phyloP scores from a whole-genome alignment of 2,888 invertebrate genomes.

The Notodonta dromedarius region DNA sequence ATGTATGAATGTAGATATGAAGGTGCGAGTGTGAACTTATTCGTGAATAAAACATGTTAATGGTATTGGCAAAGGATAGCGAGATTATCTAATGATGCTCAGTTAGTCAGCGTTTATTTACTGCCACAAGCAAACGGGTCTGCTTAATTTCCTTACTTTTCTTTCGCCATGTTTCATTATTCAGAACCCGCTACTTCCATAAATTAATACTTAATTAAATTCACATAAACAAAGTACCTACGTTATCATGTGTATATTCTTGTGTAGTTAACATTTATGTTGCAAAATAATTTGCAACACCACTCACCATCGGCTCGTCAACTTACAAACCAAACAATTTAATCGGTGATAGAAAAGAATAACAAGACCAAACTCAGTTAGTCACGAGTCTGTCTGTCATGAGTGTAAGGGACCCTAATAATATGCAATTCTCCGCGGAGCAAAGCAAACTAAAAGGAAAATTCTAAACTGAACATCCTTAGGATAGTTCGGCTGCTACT shows the following conservation, averaged over 20 bases:
- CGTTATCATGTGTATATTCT: slow-evolving; percentile 15
- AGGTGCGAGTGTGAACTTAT: no score
- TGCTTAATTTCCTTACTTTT: slow-evolving; percentile 18
- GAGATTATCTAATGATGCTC: slow-evolving; percentile 15
- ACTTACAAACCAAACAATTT: no score
- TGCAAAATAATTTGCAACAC: slow-evolving; percentile 12
- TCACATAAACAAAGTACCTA: slow-evolving; percentile 10
- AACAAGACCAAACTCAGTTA: no score
- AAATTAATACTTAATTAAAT: slow-evolving; percentile 13
- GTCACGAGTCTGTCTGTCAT: no score
- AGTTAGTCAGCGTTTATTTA: slow-evolving; percentile 12
- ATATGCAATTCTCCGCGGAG: no score
- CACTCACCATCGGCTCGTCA: slow-evolving; percentile 1
- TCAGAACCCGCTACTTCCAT: background rate
- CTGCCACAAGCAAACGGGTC: slow-evolving; percentile 7
- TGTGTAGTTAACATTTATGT: slow-evolving; percentile 16
- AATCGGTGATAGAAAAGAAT: no score
- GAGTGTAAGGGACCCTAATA: no score
- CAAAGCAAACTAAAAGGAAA: no score
- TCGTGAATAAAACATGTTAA: slow-evolving; percentile 21
- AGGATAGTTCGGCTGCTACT: no score
- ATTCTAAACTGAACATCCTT: no score
- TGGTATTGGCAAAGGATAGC: slow-evolving; percentile 32
- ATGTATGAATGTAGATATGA: no score
- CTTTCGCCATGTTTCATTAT: slow-evolving; percentile 10